Base-by-base conservation (phyloP, 2,888 invertebrate genomes). In the Dryomyza anilis region DNA sequence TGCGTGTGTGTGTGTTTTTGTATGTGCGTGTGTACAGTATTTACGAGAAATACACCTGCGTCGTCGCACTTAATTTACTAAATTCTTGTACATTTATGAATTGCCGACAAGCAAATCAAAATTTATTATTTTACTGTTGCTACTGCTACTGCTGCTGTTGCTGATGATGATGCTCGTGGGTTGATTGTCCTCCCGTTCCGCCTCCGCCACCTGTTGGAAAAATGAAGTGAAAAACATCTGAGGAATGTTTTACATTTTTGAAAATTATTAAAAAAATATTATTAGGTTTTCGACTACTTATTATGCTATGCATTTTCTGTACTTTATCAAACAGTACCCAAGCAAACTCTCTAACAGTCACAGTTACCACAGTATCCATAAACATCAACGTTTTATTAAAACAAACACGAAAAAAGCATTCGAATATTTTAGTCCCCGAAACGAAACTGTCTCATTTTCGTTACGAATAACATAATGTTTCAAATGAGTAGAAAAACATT, bases 211-310 rank as follows among this genome's bases (percentile, higher is more conserved):
- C 76, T 78, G 77, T 46, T 56, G 67, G 70, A 70, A 70, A 78
- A 66, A 71, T 72, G 72, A 71, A 76, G 69, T 72, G 70, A 75
- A 78, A 77, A 78, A 74, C 77, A 78, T 78, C 78, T 78, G 25
- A 64, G 68, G 68, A 78, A 74, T 76, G 76, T 74, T 76, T 77
- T 74, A 52, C 19, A 8, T 33, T 45, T 53, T 27, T 12, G 50
- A 50, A 50, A 27, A 4, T 50, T 48, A 1, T 48, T 48, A 1
- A 21, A 23, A 27, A 50, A 27, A 14, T 1, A n/a, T n/a, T 12
- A 50, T n/a, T n/a, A n/a, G n/a, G n/a, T n/a, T 14, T 27, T 50
- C 1, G 12, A 27, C 12, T 14, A n/a, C 39, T n/a, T 14, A 39
- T 39, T 7, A 39, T 39, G n/a, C n/a, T n/a, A 39, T 39, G 39